These are phyloP conservation scores for Sphaeridia pumilis DNA, from an alignment of 2,888 invertebrate genomes.

Conservation along the genomic window DNA sequence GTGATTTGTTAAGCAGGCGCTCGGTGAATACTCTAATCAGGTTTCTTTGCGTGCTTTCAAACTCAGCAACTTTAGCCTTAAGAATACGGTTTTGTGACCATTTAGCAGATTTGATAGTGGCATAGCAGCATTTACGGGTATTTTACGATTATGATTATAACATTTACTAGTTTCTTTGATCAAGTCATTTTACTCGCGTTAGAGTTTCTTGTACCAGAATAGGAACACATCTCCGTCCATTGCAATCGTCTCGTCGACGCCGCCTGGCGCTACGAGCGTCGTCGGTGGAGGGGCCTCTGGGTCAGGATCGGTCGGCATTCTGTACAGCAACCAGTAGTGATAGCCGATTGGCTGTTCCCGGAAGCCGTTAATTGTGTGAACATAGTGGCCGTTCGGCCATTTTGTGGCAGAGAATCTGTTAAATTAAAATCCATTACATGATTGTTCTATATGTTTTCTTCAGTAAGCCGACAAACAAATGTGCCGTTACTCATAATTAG, in stretches of 20 bases:
- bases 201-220: slow-evolving; percentile 75
- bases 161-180: not conserved
- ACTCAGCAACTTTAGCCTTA: not conserved
- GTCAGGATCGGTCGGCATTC: slow-evolving; percentile 67
- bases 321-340: slow-evolving; percentile 79
- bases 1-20: not conserved
- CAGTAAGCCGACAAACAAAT: not conserved
- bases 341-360: slow-evolving; percentile 71
- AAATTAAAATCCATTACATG: slow-evolving; percentile 33
- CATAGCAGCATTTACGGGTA: no score
- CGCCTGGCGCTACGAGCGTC: slow-evolving; percentile 75
- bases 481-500: slow-evolving; percentile 14
- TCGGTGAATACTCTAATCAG: not conserved
- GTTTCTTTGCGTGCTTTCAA: not conserved
- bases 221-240: slow-evolving; percentile 80
- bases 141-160: no score
- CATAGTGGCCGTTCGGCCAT: slow-evolving; percentile 87
- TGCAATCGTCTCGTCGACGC: slow-evolving; percentile 74
- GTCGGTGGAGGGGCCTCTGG: slow-evolving; percentile 70
- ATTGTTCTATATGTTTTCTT: no score
- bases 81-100: no score
- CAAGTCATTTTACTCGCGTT: not conserved
- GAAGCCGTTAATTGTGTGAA: slow-evolving; percentile 69
- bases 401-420: slow-evolving; percentile 67
- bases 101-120: no score